Base-by-base conservation (phyloP, 2,113 vertebrate genomes). In the Apaloderma vittatum region DNA sequence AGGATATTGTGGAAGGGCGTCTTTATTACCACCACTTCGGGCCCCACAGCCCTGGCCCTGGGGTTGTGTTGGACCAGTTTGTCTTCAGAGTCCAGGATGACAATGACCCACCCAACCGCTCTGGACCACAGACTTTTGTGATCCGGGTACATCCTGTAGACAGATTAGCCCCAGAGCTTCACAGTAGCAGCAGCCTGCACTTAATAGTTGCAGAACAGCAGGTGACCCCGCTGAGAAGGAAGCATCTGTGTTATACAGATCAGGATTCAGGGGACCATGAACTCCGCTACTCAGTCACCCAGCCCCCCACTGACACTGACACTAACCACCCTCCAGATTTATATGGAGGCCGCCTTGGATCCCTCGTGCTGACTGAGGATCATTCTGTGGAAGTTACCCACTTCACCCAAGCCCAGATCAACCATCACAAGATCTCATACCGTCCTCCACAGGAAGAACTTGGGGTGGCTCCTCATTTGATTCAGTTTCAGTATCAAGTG, bases 321-420 rank as follows among this genome's bases (percentile, higher is more conserved):
- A 98, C 98, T 86, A 99, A 99, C 93, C 99, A 96, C 76, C 97
- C 98, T 1, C 97, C 98, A 3, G 93, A 97, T 1, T 76, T 83
- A 0, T 73, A 96, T 8, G 98, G 98, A 58, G 70, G 90, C 0
- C 97, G 92, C 24, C 90, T 99, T 49, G 99, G 99, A 78, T 97
- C 98, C 52, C 97, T 99, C 1, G 99, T 99, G 59, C 95, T 99
- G 94, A 99, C 99, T 1, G 99, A 99, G 67, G 98, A 98, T 85
- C 99, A 99, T 61, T 98, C 98, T 24, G 95, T 96, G 3, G 97
- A 98, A 87, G 98, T 99, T 57, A 98, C 93, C 3, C 99, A 98
- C 86, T 99, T 99, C 95, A 99, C 99, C 20, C 99, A 99, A 96
- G 99, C 99, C 18, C 99, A 99, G 97, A 98, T 99, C 91, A 99